Evolutionary conservation across 2,888 invertebrate genomes (phyloP), one percentile per base, ranked within the genome.

Genomic region (Noctua comes): DNA sequence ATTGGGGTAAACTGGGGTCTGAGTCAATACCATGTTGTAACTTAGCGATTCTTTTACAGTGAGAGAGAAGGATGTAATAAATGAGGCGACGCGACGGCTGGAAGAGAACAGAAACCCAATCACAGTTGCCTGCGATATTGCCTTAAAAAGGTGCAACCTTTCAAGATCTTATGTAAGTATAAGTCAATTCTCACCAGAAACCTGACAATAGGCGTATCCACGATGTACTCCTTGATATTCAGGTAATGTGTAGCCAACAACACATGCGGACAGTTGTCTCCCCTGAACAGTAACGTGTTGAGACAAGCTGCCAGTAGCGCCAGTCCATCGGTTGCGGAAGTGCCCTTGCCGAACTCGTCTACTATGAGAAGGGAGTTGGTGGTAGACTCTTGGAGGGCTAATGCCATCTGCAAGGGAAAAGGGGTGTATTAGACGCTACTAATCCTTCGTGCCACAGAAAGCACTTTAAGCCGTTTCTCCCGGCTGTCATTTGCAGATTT

Each of bases 221-320:
- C 97, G 13, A 98, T 93, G 75, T 97, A 96, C 73, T 97, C 94
- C 59, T 97, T 93, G 54, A 98, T 94, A 68, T 97, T 97, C 88
- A 98, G 97, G 90, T 98, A 98, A 93, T 99, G 99, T 0, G 99
- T 99, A 0, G 98, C 97, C 8, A 98, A 96, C 72, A 99, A 95
- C 2, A 98, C 95, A 90, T 98, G 98, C 0, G 99, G 99, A 90
- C 98, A 98, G 5, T 92, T 86, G 0, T 91, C 90, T 0, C 92
- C 97, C 77, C 97, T 95, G 73, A 97, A 95, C 68, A 98, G 93
- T 94, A 99, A 84, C 88, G 98, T 96, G 87, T 97, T 97, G 70
- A 99, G 93, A 62, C 97, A 97, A 0, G 98, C 97, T 0, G 97
- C 97, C 36, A 99, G 95, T 54, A 99, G 93, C 0, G 98, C 97